Evolutionary conservation across 2,888 invertebrate genomes (phyloP).

Genomic region (Himalopsyche kuldschensis): DNA sequence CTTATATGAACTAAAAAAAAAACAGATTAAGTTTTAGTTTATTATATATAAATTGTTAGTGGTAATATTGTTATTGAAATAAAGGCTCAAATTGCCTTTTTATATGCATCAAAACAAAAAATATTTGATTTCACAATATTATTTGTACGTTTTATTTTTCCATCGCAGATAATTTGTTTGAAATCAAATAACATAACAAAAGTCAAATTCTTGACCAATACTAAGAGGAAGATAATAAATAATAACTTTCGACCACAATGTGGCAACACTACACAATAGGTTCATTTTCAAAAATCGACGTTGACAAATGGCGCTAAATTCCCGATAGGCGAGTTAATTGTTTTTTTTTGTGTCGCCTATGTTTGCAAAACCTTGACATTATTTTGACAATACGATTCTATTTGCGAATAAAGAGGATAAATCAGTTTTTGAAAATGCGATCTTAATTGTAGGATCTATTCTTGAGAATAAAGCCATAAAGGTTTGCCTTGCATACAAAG

Average conservation of each 20-base stretch:
- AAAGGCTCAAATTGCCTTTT: too few relatives aligned
- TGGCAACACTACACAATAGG: constrained; percentile 12
- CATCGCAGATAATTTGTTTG: neutral
- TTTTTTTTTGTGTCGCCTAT: neutral
- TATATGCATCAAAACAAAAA: neutral
- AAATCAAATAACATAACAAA: neutral
- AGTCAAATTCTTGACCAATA: neutral
- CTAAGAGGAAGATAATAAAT: neutral
- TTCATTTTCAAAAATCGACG: constrained; percentile 25
- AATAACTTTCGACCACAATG: neutral
- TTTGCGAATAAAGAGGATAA: neutral
- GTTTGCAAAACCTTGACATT: neutral
- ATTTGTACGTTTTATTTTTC: neutral
- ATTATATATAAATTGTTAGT: too few relatives aligned
- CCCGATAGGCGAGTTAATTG: constrained; percentile 1
- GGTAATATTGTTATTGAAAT: too few relatives aligned
- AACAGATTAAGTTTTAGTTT: too few relatives aligned
- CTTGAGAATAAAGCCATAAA: neutral
- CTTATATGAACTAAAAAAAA: too few relatives aligned
- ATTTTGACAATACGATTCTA: constrained; percentile 6
- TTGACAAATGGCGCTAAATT: constrained; percentile 29
- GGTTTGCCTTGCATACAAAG: neutral
- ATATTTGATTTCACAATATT: neutral
- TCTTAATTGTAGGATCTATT: neutral
- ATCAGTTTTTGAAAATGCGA: neutral